Evolutionary conservation across 2,888 invertebrate species (phyloP), one percentile per base, ranked within the genome.

Genomic region (Galerucella nymphaeae): DNA sequence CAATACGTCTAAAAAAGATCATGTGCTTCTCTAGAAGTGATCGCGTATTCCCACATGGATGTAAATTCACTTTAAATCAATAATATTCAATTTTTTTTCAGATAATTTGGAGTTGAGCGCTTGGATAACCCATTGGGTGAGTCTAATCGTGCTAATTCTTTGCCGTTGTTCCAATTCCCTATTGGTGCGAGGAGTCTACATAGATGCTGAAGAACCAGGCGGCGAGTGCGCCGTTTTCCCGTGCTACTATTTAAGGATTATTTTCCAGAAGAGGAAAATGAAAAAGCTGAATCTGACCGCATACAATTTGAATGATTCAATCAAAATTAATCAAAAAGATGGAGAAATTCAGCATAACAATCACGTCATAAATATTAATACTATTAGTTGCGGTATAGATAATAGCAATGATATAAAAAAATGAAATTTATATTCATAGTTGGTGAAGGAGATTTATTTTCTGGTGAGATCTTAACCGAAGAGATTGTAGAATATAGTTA

Each of bases 141-240:
- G 94, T 76, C 90, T 96, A 75, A 83, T 92, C 0, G 87, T 95
- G 53, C 89, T 96, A 66, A 91, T 95, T 66, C 89, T 95, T 10
- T 88, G 96, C 68, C 95, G 95, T 84, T 95, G 95, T 83, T 93
- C 95, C 80, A 96, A 96, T 87, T 94, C 96, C 0, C 90, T 96
- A 67, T 89, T 96, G 75, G 96, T 96, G 3, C 90, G 96, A 59
- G 96, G 96, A 0, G 95, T 96, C 1, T 95, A 94, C 86, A 94
- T 96, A 68, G 96, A 96, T 85, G 96, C 93, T 0, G 95, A 95
- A 81, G 95, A 95, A 79, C 91, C 92, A 0, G 93, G 92, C 0
- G 94, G 94, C 16, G 92, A 94, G 80, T 94, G 95, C 83, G 94
- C 95, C 2, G 92, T 93, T 66, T 93, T 96, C 85, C 94, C 95